A percentile compares a stretch with the other conserved stretches of the same genome.
These are phyloP conservation scores for Brassicogethes aeneus DNA, from an alignment of 2,888 invertebrate genomes.

Conservation along the genomic window DNA sequence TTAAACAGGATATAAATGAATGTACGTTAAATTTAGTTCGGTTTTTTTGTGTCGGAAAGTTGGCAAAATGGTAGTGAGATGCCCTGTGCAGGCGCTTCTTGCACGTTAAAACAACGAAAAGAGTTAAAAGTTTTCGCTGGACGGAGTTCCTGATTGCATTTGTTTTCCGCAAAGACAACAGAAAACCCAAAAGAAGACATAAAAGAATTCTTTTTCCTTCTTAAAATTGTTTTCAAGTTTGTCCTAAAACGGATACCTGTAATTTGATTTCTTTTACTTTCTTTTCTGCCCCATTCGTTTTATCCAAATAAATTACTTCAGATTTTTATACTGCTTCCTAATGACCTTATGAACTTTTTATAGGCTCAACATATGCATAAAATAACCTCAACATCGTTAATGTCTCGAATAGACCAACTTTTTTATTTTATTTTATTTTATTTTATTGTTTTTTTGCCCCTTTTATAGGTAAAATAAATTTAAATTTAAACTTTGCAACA, in stretches of 20 bases:
- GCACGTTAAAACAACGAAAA: constrained; percentile 16
- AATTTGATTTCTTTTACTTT: constrained; percentile 9
- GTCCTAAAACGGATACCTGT: constrained; percentile 8
- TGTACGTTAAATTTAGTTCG: background rate
- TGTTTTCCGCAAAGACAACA: constrained; percentile 18
- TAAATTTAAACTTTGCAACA: background rate
- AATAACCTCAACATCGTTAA: background rate
- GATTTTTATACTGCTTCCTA: constrained; percentile 5
- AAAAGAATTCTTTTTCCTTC: constrained; percentile 7
- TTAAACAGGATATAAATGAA: constrained; percentile 1
- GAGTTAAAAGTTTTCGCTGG: constrained; percentile 18
- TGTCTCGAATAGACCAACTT: background rate
- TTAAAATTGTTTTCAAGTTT: constrained; percentile 9
- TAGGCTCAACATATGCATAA: background rate
- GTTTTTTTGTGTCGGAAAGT: background rate
- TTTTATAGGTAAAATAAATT: background rate
- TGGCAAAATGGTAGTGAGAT: constrained; percentile 11
- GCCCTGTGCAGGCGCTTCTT: constrained; percentile 14
- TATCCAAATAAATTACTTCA: constrained; percentile 6
- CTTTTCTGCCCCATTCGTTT: constrained; percentile 6
- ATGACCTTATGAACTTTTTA: constrained; percentile 5
- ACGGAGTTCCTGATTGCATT: constrained; percentile 20
- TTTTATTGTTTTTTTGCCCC: constrained; percentile 4
- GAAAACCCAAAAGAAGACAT: constrained; percentile 3
- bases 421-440: constrained; percentile 7